A percentile compares a stretch with the other conserved stretches of the same genome.
phyloP scores from a whole-genome alignment of 2,888 invertebrate genomes.

The Caenorhabditis sp. region DNA sequence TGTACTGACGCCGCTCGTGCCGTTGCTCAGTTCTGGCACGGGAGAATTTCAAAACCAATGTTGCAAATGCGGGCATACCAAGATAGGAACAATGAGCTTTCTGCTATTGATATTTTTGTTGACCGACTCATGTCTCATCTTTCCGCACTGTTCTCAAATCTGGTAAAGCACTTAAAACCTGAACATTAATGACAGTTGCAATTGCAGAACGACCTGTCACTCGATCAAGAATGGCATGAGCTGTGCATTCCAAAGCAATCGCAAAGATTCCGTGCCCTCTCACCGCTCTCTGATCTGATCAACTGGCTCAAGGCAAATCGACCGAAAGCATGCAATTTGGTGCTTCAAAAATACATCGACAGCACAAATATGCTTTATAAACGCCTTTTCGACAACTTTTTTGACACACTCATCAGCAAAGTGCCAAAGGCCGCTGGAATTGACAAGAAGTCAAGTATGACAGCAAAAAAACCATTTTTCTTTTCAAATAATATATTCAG shows the following conservation, averaged over 20 bases:
- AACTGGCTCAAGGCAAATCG: constrained; percentile 81
- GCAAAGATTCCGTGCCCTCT: constrained; percentile 91
- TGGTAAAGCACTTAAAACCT: no score
- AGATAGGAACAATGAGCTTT: constrained; percentile 85
- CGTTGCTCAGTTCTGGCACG: constrained; percentile 72
- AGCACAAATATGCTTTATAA: constrained; percentile 75
- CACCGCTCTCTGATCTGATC: constrained; percentile 85
- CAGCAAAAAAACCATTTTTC: not conserved
- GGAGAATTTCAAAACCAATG: constrained; percentile 68
- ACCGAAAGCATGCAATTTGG: constrained; percentile 84
- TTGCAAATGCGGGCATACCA: constrained; percentile 74
- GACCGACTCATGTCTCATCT: constrained; percentile 92
- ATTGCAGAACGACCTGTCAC: constrained; percentile 74
- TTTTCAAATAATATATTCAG: constrained; percentile 24
- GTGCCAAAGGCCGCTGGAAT: constrained; percentile 52
- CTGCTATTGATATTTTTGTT: constrained; percentile 90
- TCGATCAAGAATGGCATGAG: constrained; percentile 81
- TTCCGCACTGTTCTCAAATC: constrained; percentile 95
- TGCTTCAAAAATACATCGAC: constrained; percentile 76
- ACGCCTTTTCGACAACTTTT: constrained; percentile 76
- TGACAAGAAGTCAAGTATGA: constrained; percentile 50
- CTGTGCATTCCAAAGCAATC: constrained; percentile 89
- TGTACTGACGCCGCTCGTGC: constrained; percentile 80
- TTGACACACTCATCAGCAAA: constrained; percentile 65
- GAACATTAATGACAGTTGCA: no score